These are phyloP conservation scores for Herpailurus yagouaroundi DNA, from an alignment of 2,113 vertebrate genomes.

Conservation along the genomic window DNA sequence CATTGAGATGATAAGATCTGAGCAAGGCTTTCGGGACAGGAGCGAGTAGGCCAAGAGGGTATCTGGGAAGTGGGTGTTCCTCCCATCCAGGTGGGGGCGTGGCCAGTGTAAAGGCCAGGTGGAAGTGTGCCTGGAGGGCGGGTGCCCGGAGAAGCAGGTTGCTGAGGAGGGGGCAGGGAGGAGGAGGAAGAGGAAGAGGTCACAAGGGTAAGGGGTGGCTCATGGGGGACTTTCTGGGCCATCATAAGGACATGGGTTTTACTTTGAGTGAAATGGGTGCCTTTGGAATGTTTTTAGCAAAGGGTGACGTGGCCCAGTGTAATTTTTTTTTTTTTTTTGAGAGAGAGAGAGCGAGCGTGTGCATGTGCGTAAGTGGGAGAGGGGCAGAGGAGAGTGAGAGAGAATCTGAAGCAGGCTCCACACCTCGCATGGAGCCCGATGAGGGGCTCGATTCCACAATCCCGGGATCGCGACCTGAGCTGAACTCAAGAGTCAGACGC, in stretches of 20 bases:
- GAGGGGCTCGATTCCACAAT: no score
- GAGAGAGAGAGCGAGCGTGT: no score
- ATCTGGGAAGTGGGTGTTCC: accelerated
- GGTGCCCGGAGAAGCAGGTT: neutral
- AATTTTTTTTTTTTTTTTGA: no score
- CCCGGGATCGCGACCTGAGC: no score
- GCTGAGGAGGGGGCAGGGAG: accelerated
- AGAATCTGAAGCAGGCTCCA: no score
- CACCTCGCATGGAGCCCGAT: no score
- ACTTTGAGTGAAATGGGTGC: neutral
- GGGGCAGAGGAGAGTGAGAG: no score
- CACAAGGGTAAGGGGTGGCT: neutral
- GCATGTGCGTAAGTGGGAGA: no score
- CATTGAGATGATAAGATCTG: neutral
- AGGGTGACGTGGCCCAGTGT: neutral
- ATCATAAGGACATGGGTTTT: neutral
- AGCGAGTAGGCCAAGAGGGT: neutral
- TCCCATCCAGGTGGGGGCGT: accelerated
- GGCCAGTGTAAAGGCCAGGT: neutral
- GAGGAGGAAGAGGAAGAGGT: neutral
- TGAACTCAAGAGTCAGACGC: no score
- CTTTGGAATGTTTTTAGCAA: neutral
- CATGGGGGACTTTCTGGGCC: accelerated
- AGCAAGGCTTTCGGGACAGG: accelerated
- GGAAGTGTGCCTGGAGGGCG: neutral